Evolutionary conservation across 2,888 invertebrate species (phyloP), one percentile per base, ranked within the genome.

Genomic region (Agrypnus murinus): DNA sequence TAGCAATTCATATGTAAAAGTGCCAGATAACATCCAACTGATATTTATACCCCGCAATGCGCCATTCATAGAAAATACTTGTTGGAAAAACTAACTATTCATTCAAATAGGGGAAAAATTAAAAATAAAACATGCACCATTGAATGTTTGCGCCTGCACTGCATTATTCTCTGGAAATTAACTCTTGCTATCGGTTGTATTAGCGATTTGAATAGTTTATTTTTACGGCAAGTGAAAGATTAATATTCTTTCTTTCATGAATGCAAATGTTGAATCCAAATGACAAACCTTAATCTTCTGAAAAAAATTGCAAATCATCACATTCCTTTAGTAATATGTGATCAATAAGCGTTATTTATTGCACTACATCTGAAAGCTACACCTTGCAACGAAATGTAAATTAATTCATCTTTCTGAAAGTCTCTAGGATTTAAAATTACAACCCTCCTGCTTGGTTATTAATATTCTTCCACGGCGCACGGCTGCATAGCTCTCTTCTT

Each of bases 1-100:
- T 69, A 66, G 73, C 69, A 74, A 73, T 76, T 74, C 76, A 74
- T 72, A 75, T 74, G 75, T 71, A 75, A 74, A 76, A 76, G 76
- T 71, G 68, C 67, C 36, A 57, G 72, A 74, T 74, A 74, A 46
- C 53, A 74, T 69, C 69, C 71, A 69, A 71, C 65, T 69, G 74
- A 77, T 71, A 71, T 71, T 71, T 67, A 63, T 58, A 53, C 58
- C 40, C 69, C 31, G 72, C 72, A 72, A 69, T 72, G 72, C 72
- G 58, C 70, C 65, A 70, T 65, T 65, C 65, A 70, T 53, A 62
- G 57, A 70, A 25, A 65, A 53, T 66, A 46, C 59, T 48, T 62
- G 31, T 62, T 62, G 68, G 25, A 43, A 68, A 59, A n/a, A n/a
- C n/a, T n/a, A n/a, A 68, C 40, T 55, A 62, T 55, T 31, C 60